Conservation (phyloP, 2,113 vertebrate genomes). For the Galeopterus variegatus region DNA sequence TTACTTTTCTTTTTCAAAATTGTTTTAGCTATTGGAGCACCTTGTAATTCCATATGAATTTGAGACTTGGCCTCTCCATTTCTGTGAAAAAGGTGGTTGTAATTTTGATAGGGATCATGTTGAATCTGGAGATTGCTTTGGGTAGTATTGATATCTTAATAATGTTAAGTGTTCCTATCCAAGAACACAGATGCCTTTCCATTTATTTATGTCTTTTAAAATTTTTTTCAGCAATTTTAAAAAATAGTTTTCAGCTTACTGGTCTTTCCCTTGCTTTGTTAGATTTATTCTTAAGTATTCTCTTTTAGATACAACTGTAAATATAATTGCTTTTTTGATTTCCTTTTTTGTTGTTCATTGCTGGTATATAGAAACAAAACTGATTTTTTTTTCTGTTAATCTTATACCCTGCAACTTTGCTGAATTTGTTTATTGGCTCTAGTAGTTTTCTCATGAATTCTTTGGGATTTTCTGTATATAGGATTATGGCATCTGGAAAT, state of each 20-base stretch:
- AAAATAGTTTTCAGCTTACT: conserved; percentile 28
- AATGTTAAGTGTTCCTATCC: not conserved
- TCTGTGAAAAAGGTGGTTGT: conserved; percentile 19
- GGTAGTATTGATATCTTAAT: not conserved
- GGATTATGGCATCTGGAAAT: not conserved
- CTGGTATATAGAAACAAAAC: conserved; percentile 3
- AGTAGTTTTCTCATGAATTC: conserved; percentile 29
- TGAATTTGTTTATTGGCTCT: conserved; percentile 40
- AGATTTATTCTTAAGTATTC: conserved; percentile 51
- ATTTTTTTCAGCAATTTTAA: conserved; percentile 50
- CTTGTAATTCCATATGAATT: conserved; percentile 18
- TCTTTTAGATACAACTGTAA: conserved; percentile 32
- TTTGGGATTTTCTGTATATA: not conserved
- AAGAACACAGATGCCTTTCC: not conserved
- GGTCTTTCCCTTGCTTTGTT: not conserved
- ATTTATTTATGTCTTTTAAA: not conserved
- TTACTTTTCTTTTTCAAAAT: conserved; percentile 19
- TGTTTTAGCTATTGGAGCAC: not conserved
- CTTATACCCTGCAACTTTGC: not conserved
- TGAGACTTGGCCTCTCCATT: not conserved
- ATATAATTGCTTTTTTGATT: conserved; percentile 54
- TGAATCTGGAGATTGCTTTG: conserved; percentile 15
- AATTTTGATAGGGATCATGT: conserved; percentile 20
- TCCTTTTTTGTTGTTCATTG: conserved; percentile 32
- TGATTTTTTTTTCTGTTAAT: conserved; percentile 28